phyloP scores from a whole-genome alignment of 2,888 invertebrate species.

The Perizoma affinitatum region DNA sequence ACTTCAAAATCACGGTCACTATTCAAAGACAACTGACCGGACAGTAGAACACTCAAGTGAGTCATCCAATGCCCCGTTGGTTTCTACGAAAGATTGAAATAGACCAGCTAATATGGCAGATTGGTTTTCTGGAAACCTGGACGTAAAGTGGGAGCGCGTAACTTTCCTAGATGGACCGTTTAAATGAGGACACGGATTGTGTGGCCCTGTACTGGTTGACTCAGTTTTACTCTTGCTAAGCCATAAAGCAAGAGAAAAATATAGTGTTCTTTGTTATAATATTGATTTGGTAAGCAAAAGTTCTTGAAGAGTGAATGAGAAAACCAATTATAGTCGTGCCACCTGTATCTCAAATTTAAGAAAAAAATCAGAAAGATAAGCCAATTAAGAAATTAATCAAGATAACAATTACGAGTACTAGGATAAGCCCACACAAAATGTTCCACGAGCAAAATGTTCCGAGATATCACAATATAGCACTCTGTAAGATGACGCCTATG shows the following conservation, averaged over 20 bases:
- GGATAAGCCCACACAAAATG: constrained; percentile 42
- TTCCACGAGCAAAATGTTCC: constrained; percentile 48
- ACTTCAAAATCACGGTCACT: constrained; percentile 29
- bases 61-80: constrained; percentile 48
- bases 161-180: constrained; percentile 56
- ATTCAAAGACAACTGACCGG: constrained; percentile 13
- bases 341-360: neutral
- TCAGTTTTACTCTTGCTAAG: neutral
- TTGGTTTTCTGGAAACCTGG: constrained; percentile 69
- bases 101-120: constrained; percentile 61
- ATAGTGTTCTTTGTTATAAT: no score
- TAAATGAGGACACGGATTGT: constrained; percentile 49
- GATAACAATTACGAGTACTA: constrained; percentile 20
- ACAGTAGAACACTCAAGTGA: constrained; percentile 33
- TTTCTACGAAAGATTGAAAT: constrained; percentile 70
- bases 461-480: constrained; percentile 51
- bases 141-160: constrained; percentile 53
- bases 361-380: neutral
- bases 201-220: neutral
- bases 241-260: no score
- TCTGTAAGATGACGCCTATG: constrained; percentile 33
- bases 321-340: no score
- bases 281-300: no score
- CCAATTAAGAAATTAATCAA: constrained; percentile 1
- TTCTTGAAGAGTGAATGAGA: no score